Evolutionary conservation across 2,797 vertebrate genomes (phyloP).

Genomic region (Nannoperca australis): DNA sequence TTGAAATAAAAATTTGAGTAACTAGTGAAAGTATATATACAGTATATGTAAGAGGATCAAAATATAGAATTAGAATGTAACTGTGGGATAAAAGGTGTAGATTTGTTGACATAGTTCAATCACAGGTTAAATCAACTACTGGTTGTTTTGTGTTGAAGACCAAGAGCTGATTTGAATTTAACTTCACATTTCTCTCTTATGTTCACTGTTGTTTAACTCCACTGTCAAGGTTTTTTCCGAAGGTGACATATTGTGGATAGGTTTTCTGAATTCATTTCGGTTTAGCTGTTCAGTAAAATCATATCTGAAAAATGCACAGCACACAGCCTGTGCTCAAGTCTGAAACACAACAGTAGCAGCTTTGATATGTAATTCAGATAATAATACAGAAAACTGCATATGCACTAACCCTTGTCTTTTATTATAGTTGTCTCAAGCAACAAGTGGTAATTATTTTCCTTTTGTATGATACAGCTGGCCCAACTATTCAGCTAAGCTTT

Average conservation of each 20-base stretch:
- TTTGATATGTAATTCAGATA: constrained; percentile 52
- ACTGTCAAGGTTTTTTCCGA: neutral
- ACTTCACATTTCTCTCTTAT: neutral
- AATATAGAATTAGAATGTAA: neutral
- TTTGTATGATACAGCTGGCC: constrained; percentile 65
- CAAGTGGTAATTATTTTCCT: constrained; percentile 72
- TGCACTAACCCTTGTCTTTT: constrained; percentile 38
- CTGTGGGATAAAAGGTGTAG: neutral
- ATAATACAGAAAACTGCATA: constrained; percentile 57
- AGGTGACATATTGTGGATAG: neutral
- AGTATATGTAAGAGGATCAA: neutral
- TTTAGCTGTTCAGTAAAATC: constrained; percentile 18
- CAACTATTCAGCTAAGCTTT: constrained; percentile 56
- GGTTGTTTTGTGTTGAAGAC: neutral
- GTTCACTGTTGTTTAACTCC: neutral
- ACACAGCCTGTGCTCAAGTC: neutral
- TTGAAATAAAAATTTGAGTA: neutral
- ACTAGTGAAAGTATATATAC: neutral
- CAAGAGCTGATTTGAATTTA: constrained; percentile 11
- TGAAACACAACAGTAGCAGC: constrained; percentile 24
- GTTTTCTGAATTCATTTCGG: neutral
- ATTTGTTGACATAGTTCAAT: neutral
- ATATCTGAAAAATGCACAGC: constrained; percentile 4
- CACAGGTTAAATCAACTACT: neutral
- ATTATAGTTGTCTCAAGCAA: constrained; percentile 60